phyloP scores from a whole-genome alignment of 2,113 vertebrate species.

The Mionectes macconnelli region DNA sequence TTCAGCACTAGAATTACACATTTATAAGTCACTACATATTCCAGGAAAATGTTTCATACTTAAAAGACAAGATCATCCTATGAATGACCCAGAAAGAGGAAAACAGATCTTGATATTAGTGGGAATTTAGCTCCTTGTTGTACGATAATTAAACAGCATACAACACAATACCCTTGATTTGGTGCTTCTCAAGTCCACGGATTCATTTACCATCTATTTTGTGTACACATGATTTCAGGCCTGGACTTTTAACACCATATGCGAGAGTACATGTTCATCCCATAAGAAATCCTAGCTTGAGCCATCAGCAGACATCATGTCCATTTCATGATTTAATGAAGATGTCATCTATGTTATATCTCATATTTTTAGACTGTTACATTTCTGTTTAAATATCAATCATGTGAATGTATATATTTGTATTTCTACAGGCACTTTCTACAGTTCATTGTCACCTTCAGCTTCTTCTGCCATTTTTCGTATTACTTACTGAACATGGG shows the following conservation, averaged over 20 bases:
- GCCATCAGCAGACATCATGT: background rate
- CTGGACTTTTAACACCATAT: background rate
- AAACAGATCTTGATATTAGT: background rate
- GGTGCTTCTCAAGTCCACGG: background rate
- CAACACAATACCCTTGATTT: background rate
- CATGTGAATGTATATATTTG: rapidly evolving
- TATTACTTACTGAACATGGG: too few species aligned
- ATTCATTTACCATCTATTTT: background rate
- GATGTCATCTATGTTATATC: background rate
- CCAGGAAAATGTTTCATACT: background rate
- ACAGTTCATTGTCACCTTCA: background rate
- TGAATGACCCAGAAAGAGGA: background rate
- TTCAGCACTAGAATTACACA: background rate
- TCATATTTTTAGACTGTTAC: background rate
- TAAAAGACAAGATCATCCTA: background rate
- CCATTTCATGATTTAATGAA: background rate
- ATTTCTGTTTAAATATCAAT: background rate
- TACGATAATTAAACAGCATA: background rate
- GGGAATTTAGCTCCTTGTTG: background rate
- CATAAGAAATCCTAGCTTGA: background rate
- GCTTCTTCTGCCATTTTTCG: background rate
- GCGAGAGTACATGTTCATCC: background rate
- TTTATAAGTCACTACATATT: background rate
- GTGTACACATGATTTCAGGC: background rate
- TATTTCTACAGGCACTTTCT: background rate